A percentile compares a stretch with the other conserved stretches of the same genome.
These are phyloP conservation scores for Numenius phaeopus DNA, from an alignment of 2,797 vertebrate species.

Conservation along the genomic window DNA sequence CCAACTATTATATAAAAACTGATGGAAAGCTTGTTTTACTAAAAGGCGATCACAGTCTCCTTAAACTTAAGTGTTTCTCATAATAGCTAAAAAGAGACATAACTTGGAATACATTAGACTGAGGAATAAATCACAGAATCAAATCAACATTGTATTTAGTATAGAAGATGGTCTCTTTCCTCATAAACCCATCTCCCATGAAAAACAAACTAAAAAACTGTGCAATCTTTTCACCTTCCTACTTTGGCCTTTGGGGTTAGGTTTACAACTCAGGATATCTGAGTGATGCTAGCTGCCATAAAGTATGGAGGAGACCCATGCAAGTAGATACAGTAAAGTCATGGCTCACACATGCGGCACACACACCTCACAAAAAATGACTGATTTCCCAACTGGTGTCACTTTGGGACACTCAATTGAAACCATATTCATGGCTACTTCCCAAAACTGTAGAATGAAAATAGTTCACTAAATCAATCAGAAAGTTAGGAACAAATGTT, in stretches of 20 bases:
- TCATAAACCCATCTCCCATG: not conserved
- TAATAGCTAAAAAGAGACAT: not conserved
- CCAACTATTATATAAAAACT: not conserved
- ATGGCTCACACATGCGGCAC: not conserved
- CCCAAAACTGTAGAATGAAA: not conserved
- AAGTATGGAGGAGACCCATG: not conserved
- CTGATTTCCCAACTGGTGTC: not conserved
- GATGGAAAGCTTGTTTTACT: not conserved
- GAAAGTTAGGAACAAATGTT: not conserved
- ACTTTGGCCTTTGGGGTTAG: not conserved
- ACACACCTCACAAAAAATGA: not conserved
- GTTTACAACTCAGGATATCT: not conserved
- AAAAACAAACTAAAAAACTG: not conserved
- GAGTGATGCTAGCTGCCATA: not conserved
- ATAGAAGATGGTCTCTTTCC: not conserved
- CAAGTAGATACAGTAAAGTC: not conserved
- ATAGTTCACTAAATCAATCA: not conserved
- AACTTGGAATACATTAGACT: not conserved
- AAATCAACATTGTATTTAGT: not conserved
- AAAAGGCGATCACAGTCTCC: accelerated
- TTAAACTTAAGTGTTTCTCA: not conserved
- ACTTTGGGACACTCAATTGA: not conserved
- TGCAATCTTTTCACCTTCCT: not conserved
- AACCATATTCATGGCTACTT: constrained; percentile 1
- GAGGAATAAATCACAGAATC: not conserved